Percentiles rank a stretch among this genome's conserved stretches.
Conservation (phyloP, 2,113 vertebrate species). For the Gallinago jamesoni region DNA sequence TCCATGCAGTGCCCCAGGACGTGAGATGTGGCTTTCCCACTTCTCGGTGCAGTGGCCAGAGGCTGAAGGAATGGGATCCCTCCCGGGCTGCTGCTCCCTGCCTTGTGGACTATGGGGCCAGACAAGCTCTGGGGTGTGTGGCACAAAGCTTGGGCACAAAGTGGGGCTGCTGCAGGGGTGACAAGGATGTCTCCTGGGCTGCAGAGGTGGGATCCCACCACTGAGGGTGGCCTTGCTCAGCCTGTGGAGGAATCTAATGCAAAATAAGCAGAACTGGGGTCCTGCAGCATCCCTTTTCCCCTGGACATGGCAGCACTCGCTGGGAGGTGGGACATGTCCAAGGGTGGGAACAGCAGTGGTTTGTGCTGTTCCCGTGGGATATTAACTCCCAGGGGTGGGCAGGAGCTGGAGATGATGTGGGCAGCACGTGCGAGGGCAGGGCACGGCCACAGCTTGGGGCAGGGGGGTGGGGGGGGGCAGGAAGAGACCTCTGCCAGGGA, state of each 20-base stretch:
- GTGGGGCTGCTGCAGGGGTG: rapidly evolving
- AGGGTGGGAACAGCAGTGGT: not conserved
- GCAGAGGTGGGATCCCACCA: not conserved
- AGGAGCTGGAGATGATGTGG: not conserved
- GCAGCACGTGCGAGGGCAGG: not conserved
- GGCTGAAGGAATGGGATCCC: not conserved
- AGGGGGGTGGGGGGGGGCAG: not conserved
- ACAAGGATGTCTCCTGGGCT: not conserved
- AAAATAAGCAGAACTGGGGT: not conserved
- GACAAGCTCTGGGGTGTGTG: rapidly evolving
- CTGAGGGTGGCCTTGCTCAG: not conserved
- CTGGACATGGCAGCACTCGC: not conserved
- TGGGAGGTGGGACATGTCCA: rapidly evolving
- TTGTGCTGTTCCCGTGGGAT: not conserved
- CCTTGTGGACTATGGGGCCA: rapidly evolving
- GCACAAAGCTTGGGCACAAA: not conserved
- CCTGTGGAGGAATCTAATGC: not conserved
- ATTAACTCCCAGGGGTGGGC: not conserved
- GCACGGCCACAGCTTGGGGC: rapidly evolving
- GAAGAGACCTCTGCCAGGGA: not conserved
- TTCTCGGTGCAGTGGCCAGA: not conserved
- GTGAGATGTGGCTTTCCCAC: rapidly evolving
- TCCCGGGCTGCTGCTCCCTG: not conserved
- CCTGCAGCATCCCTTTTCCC: not conserved
- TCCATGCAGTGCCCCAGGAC: not conserved